phyloP scores from a whole-genome alignment of 2,797 vertebrate species.

The Yasuhikotakia modesta region DNA sequence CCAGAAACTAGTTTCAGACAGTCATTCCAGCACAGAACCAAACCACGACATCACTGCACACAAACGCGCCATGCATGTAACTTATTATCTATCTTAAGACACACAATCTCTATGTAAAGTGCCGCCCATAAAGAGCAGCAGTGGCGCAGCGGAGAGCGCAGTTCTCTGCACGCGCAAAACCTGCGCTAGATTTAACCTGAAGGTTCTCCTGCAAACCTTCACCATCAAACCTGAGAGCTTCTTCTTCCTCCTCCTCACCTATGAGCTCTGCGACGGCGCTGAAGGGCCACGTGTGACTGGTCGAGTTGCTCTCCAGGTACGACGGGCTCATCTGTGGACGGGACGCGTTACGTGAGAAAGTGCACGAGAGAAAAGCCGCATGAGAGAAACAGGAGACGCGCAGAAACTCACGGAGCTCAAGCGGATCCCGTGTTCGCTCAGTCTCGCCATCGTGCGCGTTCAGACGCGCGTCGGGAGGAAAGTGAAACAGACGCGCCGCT shows the following conservation, averaged over 20 bases:
- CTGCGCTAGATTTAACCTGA: not conserved
- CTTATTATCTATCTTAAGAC: no score
- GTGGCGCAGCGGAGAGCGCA: no score
- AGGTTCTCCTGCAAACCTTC: not conserved
- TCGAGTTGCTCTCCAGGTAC: slow-evolving; percentile 82
- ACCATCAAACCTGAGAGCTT: no score
- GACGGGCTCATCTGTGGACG: slow-evolving; percentile 78
- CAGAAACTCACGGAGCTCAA: slow-evolving; percentile 75
- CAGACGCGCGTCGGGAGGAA: slow-evolving; percentile 28
- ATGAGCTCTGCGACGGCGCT: slow-evolving; percentile 82
- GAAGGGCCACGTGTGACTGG: slow-evolving; percentile 84
- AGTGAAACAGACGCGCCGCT: not conserved
- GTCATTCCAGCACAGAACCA: not conserved
- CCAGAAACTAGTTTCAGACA: no score
- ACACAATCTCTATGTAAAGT: no score
- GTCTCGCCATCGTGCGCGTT: slow-evolving; percentile 72
- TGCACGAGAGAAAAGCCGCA: not conserved
- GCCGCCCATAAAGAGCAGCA: no score
- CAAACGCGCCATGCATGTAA: not conserved
- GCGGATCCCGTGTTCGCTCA: slow-evolving; percentile 81
- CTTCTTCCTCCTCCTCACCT: slow-evolving; percentile 65
- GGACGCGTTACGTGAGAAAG: not conserved
- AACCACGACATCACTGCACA: not conserved
- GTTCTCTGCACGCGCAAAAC: no score
- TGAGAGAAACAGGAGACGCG: not conserved